Percentiles rank a stretch among this genome's conserved stretches.
phyloP scores from a whole-genome alignment of 2,797 vertebrate species.

The Chromobotia macracanthus region DNA sequence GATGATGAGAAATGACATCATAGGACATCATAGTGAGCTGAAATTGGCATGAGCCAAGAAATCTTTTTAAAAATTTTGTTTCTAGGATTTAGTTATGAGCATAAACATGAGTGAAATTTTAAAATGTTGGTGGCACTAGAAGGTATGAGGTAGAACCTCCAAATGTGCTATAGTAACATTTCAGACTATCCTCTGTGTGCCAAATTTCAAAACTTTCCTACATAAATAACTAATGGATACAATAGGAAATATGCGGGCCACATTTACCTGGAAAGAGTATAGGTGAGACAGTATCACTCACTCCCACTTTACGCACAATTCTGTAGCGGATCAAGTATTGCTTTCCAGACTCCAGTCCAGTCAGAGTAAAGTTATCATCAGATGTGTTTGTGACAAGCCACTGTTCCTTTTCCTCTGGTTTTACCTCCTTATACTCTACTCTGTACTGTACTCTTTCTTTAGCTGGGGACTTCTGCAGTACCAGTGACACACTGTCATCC shows the following conservation, averaged over 20 bases:
- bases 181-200: too few relatives aligned
- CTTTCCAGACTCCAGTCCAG: neutral
- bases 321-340: conserved; percentile 27
- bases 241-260: too few relatives aligned
- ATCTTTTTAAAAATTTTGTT: too few relatives aligned
- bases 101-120: too few relatives aligned
- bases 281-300: conserved; percentile 13
- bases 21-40: too few relatives aligned
- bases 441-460: conserved; percentile 18
- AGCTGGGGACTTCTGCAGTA: conserved; percentile 28
- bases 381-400: neutral
- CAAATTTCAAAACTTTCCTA: neutral
- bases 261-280: neutral
- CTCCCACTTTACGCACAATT: conserved; percentile 12
- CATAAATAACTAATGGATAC: too few relatives aligned
- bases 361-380: neutral
- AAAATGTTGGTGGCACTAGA: too few relatives aligned
- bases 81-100: too few relatives aligned
- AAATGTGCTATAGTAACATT: too few relatives aligned
- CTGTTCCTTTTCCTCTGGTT: neutral
- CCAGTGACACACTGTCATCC: neutral
- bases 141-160: too few relatives aligned
- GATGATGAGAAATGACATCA: too few relatives aligned
- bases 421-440: conserved; percentile 28
- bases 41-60: too few relatives aligned